Evolutionary conservation across 2,113 vertebrate genomes (phyloP).

Genomic region (Pantherophis guttatus): DNA sequence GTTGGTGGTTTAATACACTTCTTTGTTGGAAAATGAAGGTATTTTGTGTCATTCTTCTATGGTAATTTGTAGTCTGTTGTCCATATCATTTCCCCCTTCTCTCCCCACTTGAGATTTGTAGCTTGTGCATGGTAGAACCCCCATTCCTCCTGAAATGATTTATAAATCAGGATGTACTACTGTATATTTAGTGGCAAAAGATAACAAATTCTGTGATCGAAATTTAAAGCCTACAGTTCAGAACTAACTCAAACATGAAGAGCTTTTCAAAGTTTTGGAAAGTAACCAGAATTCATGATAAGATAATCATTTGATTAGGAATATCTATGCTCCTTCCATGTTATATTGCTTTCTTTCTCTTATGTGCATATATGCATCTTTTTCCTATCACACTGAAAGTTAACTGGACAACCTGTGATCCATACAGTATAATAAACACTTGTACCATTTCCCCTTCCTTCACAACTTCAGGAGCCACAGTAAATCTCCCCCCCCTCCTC

Average conservation of each 20-base stretch:
- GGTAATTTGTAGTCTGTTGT: not conserved
- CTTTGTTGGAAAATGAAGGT: not conserved
- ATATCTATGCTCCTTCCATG: not conserved
- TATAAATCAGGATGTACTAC: not conserved
- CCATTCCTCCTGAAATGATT: not conserved
- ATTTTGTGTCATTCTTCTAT: not conserved
- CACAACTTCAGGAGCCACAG: too few relatives aligned
- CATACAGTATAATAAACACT: too few relatives aligned
- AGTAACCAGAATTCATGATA: not conserved
- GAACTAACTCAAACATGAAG: not conserved
- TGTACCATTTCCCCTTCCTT: too few relatives aligned
- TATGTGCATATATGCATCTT: conserved; percentile 18
- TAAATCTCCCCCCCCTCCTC: too few relatives aligned
- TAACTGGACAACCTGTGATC: not conserved
- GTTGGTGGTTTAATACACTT: not conserved
- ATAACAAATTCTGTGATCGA: not conserved
- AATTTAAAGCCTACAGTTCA: not conserved
- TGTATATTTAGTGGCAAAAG: not conserved
- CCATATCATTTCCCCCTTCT: not conserved
- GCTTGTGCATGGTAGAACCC: not conserved
- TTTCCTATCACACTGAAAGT: conserved; percentile 21
- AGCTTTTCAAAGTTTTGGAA: not conserved
- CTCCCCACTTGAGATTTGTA: not conserved
- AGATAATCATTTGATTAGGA: not conserved
- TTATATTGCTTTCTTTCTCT: conserved; percentile 14